Evolutionary conservation across 2,113 vertebrate genomes (phyloP).

Genomic region (Potamarius usumacintae): DNA sequence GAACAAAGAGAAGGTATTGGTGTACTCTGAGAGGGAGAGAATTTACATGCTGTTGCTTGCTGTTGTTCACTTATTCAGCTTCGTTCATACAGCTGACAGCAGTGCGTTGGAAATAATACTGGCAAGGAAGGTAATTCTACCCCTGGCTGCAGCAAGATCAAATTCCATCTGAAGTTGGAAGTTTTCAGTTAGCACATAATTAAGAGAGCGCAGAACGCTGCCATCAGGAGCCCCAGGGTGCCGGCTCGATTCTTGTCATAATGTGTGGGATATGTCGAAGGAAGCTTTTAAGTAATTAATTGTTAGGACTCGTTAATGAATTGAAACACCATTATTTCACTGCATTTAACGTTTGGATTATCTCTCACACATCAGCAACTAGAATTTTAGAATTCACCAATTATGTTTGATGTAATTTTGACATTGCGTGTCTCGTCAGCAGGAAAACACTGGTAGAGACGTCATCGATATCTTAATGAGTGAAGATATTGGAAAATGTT

Average conservation of each 20-base stretch:
- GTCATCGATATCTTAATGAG: too few species aligned
- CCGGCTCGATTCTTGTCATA: background rate
- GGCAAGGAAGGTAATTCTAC: background rate
- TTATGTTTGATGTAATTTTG: too few species aligned
- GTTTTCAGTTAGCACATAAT: background rate
- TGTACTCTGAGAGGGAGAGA: background rate
- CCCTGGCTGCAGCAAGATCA: background rate
- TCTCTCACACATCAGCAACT: background rate
- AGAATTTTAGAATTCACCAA: background rate
- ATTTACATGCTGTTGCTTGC: constrained; percentile 29
- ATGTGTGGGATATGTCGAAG: background rate
- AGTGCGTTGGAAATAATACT: background rate
- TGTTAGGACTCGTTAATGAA: background rate
- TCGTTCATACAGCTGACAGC: constrained; percentile 8
- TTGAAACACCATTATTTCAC: background rate
- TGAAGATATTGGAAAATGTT: too few species aligned
- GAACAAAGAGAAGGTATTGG: constrained; percentile 5
- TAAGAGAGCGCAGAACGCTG: background rate
- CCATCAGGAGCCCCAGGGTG: background rate
- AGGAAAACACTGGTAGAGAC: too few species aligned
- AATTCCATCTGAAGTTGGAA: background rate
- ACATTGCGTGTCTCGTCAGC: too few species aligned
- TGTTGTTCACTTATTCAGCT: constrained; percentile 19
- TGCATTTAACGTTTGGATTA: background rate
- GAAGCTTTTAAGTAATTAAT: background rate